These are phyloP conservation scores for Rostratula benghalensis DNA, from an alignment of 2,113 vertebrate genomes.

Conservation along the genomic window DNA sequence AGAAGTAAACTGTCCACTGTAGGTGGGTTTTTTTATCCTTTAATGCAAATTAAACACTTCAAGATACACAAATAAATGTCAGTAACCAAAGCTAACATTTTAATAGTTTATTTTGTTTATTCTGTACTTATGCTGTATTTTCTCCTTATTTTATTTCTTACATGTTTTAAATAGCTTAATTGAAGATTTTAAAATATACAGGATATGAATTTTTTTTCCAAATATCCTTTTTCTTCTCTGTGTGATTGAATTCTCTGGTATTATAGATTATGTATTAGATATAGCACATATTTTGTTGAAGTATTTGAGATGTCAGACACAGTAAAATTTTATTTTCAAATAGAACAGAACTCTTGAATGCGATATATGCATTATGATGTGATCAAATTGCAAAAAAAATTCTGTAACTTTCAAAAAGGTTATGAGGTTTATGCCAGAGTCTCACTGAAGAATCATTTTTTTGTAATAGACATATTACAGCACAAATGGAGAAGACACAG, in stretches of 20 bases:
- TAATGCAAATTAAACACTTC: neutral
- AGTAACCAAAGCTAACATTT: neutral
- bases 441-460: neutral
- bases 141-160: neutral
- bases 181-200: neutral
- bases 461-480: neutral
- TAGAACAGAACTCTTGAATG: neutral
- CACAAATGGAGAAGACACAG: neutral
- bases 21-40: neutral
- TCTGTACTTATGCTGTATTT: neutral
- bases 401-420: neutral
- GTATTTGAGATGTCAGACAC: neutral
- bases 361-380: neutral
- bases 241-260: neutral
- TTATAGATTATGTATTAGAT: neutral
- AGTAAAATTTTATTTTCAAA: neutral
- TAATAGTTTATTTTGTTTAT: neutral
- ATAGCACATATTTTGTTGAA: neutral
- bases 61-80: neutral
- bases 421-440: neutral
- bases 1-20: neutral
- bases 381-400: neutral
- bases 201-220: neutral
- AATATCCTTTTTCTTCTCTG: neutral
- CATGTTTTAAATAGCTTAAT: neutral